A percentile compares a stretch with the other conserved stretches of the same genome.
phyloP scores from a whole-genome alignment of 2,888 invertebrate genomes.

The Ommatoiulus sabulosus region DNA sequence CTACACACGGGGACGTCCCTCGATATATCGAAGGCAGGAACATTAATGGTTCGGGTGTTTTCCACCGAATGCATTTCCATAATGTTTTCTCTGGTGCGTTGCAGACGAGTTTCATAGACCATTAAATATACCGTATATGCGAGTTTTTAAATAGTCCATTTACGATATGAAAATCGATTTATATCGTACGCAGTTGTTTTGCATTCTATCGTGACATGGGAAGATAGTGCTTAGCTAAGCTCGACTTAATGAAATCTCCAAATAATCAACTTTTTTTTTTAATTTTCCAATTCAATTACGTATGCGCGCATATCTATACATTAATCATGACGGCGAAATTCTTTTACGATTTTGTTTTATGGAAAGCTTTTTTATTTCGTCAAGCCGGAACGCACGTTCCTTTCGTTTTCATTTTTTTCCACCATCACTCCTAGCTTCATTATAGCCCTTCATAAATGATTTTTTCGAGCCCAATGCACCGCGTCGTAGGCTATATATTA shows the following conservation, averaged over 20 bases:
- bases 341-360: conserved; percentile 31
- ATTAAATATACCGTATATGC: conserved; percentile 17
- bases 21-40: neutral
- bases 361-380: neutral
- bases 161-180: conserved; percentile 33
- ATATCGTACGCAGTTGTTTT: conserved; percentile 40
- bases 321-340: conserved; percentile 22
- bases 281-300: neutral
- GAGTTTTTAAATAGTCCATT: conserved; percentile 45
- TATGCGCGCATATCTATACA: neutral
- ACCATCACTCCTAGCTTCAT: neutral
- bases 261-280: conserved; percentile 33
- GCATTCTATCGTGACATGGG: conserved; percentile 13
- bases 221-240: conserved; percentile 28
- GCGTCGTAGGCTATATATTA: neutral
- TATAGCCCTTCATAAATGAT: neutral
- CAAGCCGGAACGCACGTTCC: neutral
- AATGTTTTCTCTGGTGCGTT: conserved; percentile 37
- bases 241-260: conserved; percentile 34
- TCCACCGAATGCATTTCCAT: neutral
- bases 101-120: conserved; percentile 37
- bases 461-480: conserved; percentile 11
- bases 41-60: neutral
- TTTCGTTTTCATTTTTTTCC: neutral
- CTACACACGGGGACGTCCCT: neutral